A percentile compares a stretch with the other conserved stretches of the same genome.
These are phyloP conservation scores for Archocentrus centrarchus DNA, from an alignment of 2,113 vertebrate species.

Conservation along the genomic window DNA sequence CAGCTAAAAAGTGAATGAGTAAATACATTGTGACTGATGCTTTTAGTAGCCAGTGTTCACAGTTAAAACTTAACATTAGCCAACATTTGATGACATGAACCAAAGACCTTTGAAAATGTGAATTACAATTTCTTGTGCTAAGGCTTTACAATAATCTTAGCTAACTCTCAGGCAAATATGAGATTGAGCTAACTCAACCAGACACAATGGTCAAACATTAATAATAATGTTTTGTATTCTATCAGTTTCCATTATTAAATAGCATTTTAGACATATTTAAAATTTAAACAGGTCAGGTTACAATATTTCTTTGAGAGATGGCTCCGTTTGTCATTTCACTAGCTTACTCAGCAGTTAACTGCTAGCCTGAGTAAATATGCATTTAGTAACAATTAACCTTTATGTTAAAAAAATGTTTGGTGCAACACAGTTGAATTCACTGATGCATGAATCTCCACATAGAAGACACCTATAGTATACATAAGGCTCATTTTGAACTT, in stretches of 20 bases:
- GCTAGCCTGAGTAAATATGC: neutral
- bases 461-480: neutral
- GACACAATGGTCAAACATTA: neutral
- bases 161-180: no score
- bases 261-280: neutral
- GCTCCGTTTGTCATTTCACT: neutral
- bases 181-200: no score
- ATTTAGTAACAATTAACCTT: neutral
- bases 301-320: no score
- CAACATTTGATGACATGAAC: neutral
- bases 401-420: neutral
- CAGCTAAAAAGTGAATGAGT: neutral
- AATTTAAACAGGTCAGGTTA: neutral
- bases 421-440: neutral
- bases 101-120: neutral
- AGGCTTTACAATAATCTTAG: neutral
- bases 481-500: neutral
- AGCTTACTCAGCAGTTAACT: no score
- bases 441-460: neutral
- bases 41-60: neutral
- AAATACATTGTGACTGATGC: neutral
- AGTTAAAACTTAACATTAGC: neutral
- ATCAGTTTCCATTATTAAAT: neutral
- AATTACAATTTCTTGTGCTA: neutral
- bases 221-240: neutral